Evolutionary conservation across 2,797 vertebrate species (phyloP), one percentile per base, ranked within the genome.

Genomic region (Pelobates cultripes): DNA sequence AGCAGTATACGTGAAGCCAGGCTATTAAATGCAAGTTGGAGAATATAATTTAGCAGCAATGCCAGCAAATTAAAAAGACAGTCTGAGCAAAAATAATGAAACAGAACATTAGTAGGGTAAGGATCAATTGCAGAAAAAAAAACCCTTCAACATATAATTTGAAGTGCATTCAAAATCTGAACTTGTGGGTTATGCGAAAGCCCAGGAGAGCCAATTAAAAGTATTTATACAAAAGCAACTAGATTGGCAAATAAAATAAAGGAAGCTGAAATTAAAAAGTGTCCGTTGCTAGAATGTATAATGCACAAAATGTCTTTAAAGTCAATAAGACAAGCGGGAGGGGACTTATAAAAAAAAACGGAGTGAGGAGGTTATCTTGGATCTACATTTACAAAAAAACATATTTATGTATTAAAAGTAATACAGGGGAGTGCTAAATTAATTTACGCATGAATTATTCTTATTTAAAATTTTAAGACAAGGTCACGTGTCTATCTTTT

Each of bases 171-270:
- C 77, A 79, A 66, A 84, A 83, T 44, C 55, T 79, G 82, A 84
- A 84, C 82, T 75, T 84, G 82, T 79, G 77, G 82, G 77, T 84
- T 75, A 79, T 75, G 47, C 41, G 10, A 84, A 84, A 79, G 67
- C 77, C 82, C 82, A 84, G 63, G 77, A 79, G 82, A 79, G 61
- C 72, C 77, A 79, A 84, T 84, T 84, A 84, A 84, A 84, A 75
- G 55, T 79, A 84, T 84, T 84, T 79, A 84, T 75, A 84, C 82
- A 76, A 84, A 75, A 70, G 77, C 57, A 79, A 70, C 64, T 28
- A 79, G 71, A 83, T 79, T 64, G 43, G 66, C 44, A 43, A 55
- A 61, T 69, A 79, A 67, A 66, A 71, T n/a, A 67, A 45, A 79
- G 67, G 44, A 79, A 64, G 43, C 63, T 66, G 75, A 79, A 75